Evolutionary conservation across 2,888 invertebrate species (phyloP).

Genomic region (Pimpla rufipes): DNA sequence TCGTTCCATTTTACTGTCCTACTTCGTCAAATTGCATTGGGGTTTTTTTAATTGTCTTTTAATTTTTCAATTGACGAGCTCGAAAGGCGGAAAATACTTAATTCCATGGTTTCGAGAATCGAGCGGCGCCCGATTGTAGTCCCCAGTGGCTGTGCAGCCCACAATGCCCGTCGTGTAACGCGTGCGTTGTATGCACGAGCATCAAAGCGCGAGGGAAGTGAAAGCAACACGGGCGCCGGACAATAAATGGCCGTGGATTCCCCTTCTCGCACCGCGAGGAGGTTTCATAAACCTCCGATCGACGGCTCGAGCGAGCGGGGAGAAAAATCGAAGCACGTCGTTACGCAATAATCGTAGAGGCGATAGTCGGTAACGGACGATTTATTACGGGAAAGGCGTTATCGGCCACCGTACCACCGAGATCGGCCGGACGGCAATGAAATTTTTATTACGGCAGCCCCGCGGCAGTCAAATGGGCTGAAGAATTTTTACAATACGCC

Average conservation of each 20-base stretch:
- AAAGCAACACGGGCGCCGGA: conserved; percentile 79
- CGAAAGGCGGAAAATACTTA: no score
- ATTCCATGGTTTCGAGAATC: conserved; percentile 18
- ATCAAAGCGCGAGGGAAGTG: conserved; percentile 77
- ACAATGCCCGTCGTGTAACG: conserved; percentile 38
- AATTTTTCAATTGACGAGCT: no score
- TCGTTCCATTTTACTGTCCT: no score
- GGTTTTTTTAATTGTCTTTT: not conserved
- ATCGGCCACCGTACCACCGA: not conserved
- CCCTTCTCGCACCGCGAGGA: conserved; percentile 62
- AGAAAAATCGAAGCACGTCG: conserved; percentile 50
- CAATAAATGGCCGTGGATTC: conserved; percentile 78
- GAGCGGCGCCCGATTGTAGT: not conserved
- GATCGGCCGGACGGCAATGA: conserved; percentile 38
- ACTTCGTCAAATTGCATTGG: no score
- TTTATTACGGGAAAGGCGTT: conserved; percentile 31
- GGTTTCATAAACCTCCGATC: conserved; percentile 67
- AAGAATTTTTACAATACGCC: no score
- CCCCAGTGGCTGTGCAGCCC: not conserved
- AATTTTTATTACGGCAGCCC: conserved; percentile 6
- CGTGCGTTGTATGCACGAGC: conserved; percentile 30
- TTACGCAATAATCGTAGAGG: conserved; percentile 64
- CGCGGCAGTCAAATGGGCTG: not conserved
- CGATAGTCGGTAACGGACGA: conserved; percentile 2
- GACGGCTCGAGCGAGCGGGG: conserved; percentile 54